Conservation (phyloP, 1,140 invertebrate genomes). For the Brachionus angularis region DNA sequence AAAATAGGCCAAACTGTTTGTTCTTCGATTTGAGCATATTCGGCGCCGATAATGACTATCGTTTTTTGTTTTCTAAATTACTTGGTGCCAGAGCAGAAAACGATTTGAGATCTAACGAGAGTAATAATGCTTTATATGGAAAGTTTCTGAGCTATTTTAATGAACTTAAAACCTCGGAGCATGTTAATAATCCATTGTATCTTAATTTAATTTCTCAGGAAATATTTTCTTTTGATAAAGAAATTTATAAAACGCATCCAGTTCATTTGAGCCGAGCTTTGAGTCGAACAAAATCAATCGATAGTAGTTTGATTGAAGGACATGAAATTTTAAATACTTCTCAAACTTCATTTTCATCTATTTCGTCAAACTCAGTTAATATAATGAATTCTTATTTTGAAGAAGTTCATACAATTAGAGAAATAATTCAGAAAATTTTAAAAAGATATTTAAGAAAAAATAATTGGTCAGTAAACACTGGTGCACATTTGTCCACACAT, state of each 20-base stretch:
- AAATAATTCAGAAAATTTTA: conserved; percentile 30
- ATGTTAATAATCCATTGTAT: conserved; percentile 17
- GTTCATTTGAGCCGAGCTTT: conserved; percentile 13
- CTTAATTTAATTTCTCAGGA: conserved; percentile 9
- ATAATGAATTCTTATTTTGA: conserved; percentile 42
- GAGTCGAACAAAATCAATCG: no score
- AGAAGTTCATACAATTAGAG: conserved; percentile 12
- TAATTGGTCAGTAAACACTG: conserved; percentile 24
- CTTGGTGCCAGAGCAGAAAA: background rate
- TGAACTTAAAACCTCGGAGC: conserved; percentile 16
- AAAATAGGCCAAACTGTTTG: background rate
- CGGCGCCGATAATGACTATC: background rate
- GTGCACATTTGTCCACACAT: background rate
- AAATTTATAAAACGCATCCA: conserved; percentile 34
- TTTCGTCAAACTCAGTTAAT: conserved; percentile 10
- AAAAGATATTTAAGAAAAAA: conserved; percentile 28
- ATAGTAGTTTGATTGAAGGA: conserved; percentile 9
- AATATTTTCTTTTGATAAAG: conserved; percentile 36
- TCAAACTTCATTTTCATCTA: background rate
- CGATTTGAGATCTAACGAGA: background rate
- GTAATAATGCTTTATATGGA: background rate
- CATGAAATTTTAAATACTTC: background rate
- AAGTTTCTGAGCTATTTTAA: conserved; percentile 16
- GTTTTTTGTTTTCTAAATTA: background rate
- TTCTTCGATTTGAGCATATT: background rate